A percentile compares a stretch with the other conserved stretches of the same genome.
These are phyloP conservation scores for Catagonus wagneri DNA, from an alignment of 2,113 vertebrate genomes.

Conservation along the genomic window DNA sequence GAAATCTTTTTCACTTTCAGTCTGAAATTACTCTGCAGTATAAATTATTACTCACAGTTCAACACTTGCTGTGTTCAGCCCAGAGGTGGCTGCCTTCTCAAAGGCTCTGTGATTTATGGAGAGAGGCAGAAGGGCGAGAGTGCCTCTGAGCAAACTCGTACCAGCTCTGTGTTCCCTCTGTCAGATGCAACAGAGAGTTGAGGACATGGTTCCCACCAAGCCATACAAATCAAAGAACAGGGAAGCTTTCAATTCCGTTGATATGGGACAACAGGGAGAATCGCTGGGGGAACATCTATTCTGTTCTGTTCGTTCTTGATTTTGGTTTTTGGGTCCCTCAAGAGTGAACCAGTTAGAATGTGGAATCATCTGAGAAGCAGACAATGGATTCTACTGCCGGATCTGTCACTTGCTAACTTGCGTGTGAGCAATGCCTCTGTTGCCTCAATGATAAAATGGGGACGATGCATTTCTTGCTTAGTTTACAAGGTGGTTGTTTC, in stretches of 20 bases:
- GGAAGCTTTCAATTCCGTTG: not conserved
- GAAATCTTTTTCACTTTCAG: conserved; percentile 81
- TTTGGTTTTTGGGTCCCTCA: not conserved
- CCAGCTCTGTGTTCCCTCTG: conserved; percentile 31
- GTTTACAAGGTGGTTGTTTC: not conserved
- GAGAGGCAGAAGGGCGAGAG: conserved; percentile 41
- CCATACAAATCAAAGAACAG: not conserved
- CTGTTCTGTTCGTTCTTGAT: not conserved
- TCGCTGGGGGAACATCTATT: not conserved
- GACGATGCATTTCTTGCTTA: not conserved
- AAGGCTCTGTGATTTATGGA: conserved; percentile 72
- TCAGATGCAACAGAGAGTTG: conserved; percentile 23
- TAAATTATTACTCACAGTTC: conserved; percentile 81
- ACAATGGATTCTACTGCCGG: not conserved
- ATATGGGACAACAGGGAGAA: not conserved
- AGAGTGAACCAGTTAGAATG: not conserved
- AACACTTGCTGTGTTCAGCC: conserved; percentile 72
- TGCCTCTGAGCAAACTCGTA: conserved; percentile 54
- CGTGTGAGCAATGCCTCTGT: not conserved
- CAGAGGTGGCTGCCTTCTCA: conserved; percentile 77
- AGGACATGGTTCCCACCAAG: not conserved
- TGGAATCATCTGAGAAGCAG: not conserved
- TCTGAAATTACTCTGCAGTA: conserved; percentile 79
- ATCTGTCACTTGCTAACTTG: not conserved
- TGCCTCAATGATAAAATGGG: not conserved